Conservation (phyloP, 2,888 invertebrate species). For the Limulus polyphemus region DNA sequence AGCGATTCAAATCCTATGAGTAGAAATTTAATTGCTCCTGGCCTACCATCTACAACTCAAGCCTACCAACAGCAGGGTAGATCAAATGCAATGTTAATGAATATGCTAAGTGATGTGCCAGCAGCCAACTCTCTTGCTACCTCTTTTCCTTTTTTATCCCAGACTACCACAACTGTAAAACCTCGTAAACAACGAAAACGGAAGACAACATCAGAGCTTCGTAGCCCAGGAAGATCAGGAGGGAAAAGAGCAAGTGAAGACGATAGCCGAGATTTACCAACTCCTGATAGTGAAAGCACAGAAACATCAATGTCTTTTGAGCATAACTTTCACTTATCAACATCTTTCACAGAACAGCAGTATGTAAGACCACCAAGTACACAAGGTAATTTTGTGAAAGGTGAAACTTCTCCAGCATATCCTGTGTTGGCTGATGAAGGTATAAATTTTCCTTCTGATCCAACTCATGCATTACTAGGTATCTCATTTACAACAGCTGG, state of each 20-base stretch:
- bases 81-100: conserved; percentile 27
- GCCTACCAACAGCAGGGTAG: conserved; percentile 7
- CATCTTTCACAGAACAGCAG: conserved; percentile 5
- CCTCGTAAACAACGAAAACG: conserved; percentile 26
- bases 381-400: conserved; percentile 12
- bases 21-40: no score
- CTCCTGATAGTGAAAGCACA: conserved; percentile 22
- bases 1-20: no score
- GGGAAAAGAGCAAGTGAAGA: conserved; percentile 33
- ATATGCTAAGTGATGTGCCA: conserved; percentile 27
- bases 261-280: conserved; percentile 25
- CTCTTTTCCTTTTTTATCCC: conserved; percentile 18
- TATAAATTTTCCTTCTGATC: no score
- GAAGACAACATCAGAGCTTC: conserved; percentile 27
- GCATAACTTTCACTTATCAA: conserved; percentile 11
- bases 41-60: no score
- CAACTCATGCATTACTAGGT: conserved; percentile 9
- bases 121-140: conserved; percentile 23
- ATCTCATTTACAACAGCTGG: conserved; percentile 8
- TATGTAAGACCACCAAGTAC: conserved; percentile 4
- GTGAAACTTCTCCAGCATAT: conserved; percentile 11
- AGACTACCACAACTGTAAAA: conserved; percentile 10
- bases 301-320: conserved; percentile 18
- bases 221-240: conserved; percentile 34
- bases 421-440: conserved; percentile 10